phyloP scores from a whole-genome alignment of 2,113 vertebrate genomes.

The Phrynocephalus versicolor region DNA sequence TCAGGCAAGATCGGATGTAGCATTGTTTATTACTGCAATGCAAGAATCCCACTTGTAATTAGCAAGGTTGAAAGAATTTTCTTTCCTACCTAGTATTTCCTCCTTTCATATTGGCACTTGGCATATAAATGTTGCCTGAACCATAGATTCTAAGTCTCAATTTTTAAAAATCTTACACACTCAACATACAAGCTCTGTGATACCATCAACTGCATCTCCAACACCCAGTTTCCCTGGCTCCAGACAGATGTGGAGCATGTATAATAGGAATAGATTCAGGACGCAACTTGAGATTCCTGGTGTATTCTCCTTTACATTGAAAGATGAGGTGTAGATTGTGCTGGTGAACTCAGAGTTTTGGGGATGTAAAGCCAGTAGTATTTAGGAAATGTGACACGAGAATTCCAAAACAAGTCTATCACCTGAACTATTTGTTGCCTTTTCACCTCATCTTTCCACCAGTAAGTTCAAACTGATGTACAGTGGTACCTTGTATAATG shows the following conservation, averaged over 20 bases:
- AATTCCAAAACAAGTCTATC: neutral
- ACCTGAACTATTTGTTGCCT: neutral
- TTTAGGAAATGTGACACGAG: neutral
- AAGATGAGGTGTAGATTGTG: neutral
- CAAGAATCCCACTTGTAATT: neutral
- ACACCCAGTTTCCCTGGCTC: neutral
- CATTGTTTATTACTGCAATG: too few relatives aligned
- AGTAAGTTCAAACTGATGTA: too few relatives aligned
- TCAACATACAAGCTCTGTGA: constrained; percentile 14
- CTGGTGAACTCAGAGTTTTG: neutral
- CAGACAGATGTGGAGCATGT: neutral
- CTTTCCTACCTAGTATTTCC: too few relatives aligned
- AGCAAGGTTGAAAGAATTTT: neutral
- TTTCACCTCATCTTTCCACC: too few relatives aligned
- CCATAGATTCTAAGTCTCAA: constrained; percentile 15
- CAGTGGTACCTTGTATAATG: too few relatives aligned
- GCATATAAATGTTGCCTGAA: neutral
- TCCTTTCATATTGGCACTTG: accelerated
- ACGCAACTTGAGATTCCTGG: neutral
- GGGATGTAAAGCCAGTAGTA: neutral
- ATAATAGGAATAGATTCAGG: neutral
- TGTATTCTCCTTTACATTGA: neutral
- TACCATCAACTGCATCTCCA: accelerated
- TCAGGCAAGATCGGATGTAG: too few relatives aligned
- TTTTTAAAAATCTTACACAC: neutral